Percentiles rank a stretch among this genome's conserved stretches.
Evolutionary conservation across 2,113 vertebrate species (phyloP).

Genomic region (Scolopax mira): DNA sequence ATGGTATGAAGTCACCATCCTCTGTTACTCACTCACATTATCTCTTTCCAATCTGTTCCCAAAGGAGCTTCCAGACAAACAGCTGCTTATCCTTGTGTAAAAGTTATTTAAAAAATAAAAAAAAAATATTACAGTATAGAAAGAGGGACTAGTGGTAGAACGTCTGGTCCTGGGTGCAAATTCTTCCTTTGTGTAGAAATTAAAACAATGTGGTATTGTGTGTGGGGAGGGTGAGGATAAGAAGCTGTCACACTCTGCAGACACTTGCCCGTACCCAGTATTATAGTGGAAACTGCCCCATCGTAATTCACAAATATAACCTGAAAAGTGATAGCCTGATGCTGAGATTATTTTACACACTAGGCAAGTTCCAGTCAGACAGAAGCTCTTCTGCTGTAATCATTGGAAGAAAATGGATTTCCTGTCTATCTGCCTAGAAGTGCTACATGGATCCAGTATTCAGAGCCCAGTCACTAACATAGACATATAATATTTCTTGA

Average conservation of each 20-base stretch:
- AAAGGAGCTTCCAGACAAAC: constrained; percentile 61
- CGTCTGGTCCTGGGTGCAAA: constrained; percentile 47
- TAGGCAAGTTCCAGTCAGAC: constrained; percentile 66
- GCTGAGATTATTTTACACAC: constrained; percentile 68
- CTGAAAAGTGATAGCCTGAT: constrained; percentile 75
- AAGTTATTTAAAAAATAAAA: constrained; percentile 9
- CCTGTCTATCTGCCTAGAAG: constrained; percentile 60
- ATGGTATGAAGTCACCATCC: constrained; percentile 44
- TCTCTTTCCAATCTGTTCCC: constrained; percentile 70
- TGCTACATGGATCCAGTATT: not conserved
- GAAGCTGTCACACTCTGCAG: constrained; percentile 8
- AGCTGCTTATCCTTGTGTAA: constrained; percentile 72
- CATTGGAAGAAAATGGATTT: constrained; percentile 73
- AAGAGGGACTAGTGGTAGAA: not conserved
- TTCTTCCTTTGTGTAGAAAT: constrained; percentile 54
- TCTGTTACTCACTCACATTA: constrained; percentile 72
- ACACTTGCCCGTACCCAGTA: constrained; percentile 42
- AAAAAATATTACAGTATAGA: not conserved
- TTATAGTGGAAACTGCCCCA: constrained; percentile 44
- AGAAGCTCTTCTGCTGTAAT: constrained; percentile 65
- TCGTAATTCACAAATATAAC: constrained; percentile 70
- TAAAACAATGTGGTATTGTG: constrained; percentile 72
- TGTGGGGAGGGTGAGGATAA: not conserved
- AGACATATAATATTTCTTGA: not conserved
- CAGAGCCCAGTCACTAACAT: not conserved